A percentile compares a stretch with the other conserved stretches of the same genome.
Evolutionary conservation across 2,797 vertebrate species (phyloP).

Genomic region (Strix occidentalis): DNA sequence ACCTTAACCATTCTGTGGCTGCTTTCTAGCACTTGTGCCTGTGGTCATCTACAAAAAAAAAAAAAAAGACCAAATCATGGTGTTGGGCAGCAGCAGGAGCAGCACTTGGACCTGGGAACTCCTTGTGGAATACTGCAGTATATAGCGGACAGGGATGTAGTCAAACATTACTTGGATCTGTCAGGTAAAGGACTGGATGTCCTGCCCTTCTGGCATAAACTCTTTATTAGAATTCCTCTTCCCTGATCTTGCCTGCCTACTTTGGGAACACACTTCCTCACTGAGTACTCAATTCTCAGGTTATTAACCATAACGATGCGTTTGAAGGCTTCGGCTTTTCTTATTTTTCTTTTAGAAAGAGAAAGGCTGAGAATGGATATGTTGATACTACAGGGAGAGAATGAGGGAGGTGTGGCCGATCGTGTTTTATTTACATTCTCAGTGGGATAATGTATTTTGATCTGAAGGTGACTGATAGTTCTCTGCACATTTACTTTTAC

Average conservation of each 20-base stretch:
- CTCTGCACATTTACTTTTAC: neutral
- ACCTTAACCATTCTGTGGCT: neutral
- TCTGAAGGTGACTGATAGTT: neutral
- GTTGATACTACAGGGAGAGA: neutral
- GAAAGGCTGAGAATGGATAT: neutral
- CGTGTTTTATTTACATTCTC: neutral
- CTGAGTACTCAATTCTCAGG: neutral
- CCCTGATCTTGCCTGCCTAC: neutral
- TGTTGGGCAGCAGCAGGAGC: neutral
- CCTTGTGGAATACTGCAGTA: neutral
- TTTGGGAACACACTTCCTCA: neutral
- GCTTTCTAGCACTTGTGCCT: neutral
- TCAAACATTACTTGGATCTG: neutral
- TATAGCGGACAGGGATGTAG: neutral
- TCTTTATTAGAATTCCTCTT: neutral
- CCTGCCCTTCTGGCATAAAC: neutral
- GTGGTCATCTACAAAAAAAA: neutral
- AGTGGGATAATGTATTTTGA: neutral
- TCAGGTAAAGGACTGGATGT: neutral
- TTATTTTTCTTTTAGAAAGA: neutral
- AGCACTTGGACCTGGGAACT: neutral
- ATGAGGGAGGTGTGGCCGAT: neutral
- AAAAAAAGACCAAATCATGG: accelerated
- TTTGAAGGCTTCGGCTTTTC: neutral
- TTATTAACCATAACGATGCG: neutral